Conservation (phyloP, 2,797 vertebrate genomes). For the Falco cherrug region DNA sequence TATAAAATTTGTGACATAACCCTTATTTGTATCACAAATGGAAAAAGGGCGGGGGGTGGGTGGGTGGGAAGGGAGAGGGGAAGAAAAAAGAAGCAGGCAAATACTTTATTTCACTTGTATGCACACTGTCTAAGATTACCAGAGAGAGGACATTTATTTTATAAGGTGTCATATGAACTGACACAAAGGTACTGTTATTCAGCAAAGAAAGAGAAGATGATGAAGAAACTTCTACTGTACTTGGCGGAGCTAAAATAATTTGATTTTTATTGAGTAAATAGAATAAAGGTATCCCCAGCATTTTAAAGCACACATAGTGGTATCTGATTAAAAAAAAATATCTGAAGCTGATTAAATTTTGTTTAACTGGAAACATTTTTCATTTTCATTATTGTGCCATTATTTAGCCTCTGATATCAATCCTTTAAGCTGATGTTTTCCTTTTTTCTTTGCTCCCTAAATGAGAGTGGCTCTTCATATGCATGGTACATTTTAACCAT, state of each 20-base stretch:
- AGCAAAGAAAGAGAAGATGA: not conserved
- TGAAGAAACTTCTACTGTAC: not conserved
- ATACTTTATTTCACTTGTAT: fast-evolving
- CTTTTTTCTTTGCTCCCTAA: not conserved
- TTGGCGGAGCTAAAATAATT: not conserved
- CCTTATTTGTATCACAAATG: not conserved
- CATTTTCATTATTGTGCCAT: not conserved
- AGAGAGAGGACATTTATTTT: not conserved
- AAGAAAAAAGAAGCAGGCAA: not conserved
- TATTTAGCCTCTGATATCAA: not conserved
- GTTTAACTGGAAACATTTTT: not conserved
- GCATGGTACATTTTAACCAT: not conserved
- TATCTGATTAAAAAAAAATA: not conserved
- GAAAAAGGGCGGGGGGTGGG: not conserved
- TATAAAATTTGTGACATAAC: not conserved
- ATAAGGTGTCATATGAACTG: not conserved
- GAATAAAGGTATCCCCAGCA: not conserved
- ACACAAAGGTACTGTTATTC: not conserved
- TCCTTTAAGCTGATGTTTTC: not conserved
- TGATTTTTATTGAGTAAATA: not conserved
- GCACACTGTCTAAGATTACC: not conserved
- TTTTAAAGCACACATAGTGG: not conserved
- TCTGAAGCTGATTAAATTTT: not conserved
- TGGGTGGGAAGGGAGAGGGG: fast-evolving
- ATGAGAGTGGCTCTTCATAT: not conserved